Base-by-base conservation (phyloP, 2,888 invertebrate species). In the Lepidocyrtoides sp. region DNA sequence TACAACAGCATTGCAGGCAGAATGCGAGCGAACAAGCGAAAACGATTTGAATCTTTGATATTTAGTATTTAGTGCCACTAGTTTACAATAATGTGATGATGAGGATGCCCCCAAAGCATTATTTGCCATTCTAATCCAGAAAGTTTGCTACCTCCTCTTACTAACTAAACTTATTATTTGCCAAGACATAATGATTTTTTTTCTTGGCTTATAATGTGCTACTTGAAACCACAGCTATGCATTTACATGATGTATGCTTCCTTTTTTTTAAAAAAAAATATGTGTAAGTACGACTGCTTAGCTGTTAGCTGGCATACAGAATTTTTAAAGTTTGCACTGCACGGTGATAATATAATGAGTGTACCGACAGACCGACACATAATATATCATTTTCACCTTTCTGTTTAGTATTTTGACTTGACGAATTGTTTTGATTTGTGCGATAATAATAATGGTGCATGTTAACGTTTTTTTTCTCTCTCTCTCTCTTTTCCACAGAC, bases 381-480 rank as follows among this genome's bases (percentile, higher is more conserved):
- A 87, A 87, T 79, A 87, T 87, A 87, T 87, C 87, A 87, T 87
- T 79, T 79, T 87, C 79, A 77, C 87, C 87, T 87, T 60, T 85
- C 87, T 66, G 51, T 60, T 82, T 79, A 79, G 87, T 87, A 79
- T 87, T 87, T 87, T 87, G 87, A 87, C 87, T 87, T 79, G 87
- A 69, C 79, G 79, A 87, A n/a, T 89, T 89, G 88, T 89, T 89
- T 89, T 89, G 88, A 89, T 89, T 63, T 82, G 63, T 63, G 72
- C 57, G 88, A 89, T 89, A 89, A 89, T 89, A 82, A 82, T 89
- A 89, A 89, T 82, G 81, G 88, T 89, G 60, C 88, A 82, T 77
- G 86, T 86, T 86, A 79, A 79, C 81, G 81, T 82, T 83, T 66
- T 66, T 83, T 82, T 36, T 66, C n/a, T 12, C 23, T n/a, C 8